Evolutionary conservation across 2,888 invertebrate genomes (phyloP).

Genomic region (Ectobius pallidus): DNA sequence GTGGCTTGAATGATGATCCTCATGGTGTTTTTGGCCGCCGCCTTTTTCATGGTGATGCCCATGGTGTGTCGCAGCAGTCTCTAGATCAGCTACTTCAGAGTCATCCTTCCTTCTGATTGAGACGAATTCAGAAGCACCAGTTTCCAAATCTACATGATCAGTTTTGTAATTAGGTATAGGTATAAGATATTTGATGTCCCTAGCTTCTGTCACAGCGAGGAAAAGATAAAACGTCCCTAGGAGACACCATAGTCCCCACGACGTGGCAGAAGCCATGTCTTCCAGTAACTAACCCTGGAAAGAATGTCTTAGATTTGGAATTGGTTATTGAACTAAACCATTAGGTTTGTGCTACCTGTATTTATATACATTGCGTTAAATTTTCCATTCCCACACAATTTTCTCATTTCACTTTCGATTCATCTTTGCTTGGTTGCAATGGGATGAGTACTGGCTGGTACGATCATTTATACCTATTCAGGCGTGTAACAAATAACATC

Average conservation of each 20-base stretch:
- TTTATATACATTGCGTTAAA: slow-evolving; percentile 20
- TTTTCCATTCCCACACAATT: slow-evolving; percentile 4
- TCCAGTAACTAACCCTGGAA: no score
- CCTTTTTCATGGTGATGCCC: slow-evolving; percentile 63
- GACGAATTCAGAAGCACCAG: slow-evolving; percentile 32
- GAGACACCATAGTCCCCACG: slow-evolving; percentile 33
- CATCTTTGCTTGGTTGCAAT: not conserved
- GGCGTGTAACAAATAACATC: not conserved
- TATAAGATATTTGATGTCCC: no score
- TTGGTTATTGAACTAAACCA: not conserved
- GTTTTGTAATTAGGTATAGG: no score
- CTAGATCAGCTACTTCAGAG: slow-evolving; percentile 54
- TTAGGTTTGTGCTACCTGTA: not conserved
- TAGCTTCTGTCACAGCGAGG: slow-evolving; percentile 7
- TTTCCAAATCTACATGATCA: not conserved
- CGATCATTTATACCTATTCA: no score
- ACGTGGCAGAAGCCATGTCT: slow-evolving; percentile 4
- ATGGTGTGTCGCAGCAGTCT: slow-evolving; percentile 36
- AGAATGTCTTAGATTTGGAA: no score
- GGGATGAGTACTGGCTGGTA: no score
- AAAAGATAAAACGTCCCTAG: slow-evolving; percentile 36
- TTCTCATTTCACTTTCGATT: slow-evolving; percentile 7
- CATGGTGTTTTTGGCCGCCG: slow-evolving; percentile 72
- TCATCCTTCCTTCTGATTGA: slow-evolving; percentile 41
- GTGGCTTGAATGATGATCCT: slow-evolving; percentile 70